Conservation (phyloP, 2,113 vertebrate species). For the Oreocharis arfaki region DNA sequence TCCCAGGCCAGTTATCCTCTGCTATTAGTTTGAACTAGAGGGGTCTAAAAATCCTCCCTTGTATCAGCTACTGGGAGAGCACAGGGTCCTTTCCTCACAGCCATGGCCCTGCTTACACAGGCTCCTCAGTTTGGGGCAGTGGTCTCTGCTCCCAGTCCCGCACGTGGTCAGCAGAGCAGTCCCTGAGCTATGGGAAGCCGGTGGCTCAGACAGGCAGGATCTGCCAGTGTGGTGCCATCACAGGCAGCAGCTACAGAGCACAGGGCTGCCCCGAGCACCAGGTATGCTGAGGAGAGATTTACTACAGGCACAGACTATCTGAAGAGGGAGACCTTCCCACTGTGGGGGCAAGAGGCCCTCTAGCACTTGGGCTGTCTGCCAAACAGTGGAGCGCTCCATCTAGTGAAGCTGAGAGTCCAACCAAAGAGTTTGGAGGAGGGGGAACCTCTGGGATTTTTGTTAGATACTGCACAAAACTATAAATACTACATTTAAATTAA, state of each 20-base stretch:
- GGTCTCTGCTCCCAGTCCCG: background rate
- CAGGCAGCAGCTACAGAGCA: background rate
- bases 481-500: background rate
- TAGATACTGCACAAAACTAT: background rate
- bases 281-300: background rate
- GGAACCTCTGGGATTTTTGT: background rate
- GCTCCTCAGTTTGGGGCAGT: background rate
- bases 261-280: background rate
- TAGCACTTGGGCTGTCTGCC: background rate
- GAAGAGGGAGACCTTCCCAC: background rate
- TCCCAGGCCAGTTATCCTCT: background rate
- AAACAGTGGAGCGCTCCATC: rapidly evolving
- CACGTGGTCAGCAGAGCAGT: background rate
- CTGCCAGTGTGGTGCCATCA: background rate
- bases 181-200: rapidly evolving
- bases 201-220: background rate
- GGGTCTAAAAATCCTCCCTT: background rate
- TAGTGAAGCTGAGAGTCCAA: background rate
- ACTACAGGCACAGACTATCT: background rate
- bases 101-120: rapidly evolving
- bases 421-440: background rate
- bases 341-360: background rate
- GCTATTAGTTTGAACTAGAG: background rate
- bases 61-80: background rate
- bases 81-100: background rate